phyloP scores from a whole-genome alignment of 2,113 vertebrate genomes.

The Xiphorhynchus elegans region DNA sequence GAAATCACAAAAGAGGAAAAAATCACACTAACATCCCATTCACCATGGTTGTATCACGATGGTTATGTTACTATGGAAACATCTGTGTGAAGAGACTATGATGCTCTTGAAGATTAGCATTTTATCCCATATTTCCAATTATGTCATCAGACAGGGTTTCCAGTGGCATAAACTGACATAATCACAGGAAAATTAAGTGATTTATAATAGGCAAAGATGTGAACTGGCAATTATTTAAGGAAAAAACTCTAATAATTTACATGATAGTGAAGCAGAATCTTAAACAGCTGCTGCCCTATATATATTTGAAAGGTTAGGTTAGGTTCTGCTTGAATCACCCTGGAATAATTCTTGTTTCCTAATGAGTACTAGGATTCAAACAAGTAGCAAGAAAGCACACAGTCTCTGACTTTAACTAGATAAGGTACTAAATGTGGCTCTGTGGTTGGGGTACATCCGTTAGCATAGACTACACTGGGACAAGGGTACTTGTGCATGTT shows the following conservation, averaged over 20 bases:
- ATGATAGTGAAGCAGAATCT: background rate
- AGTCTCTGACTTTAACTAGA: background rate
- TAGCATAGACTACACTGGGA: background rate
- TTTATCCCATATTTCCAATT: conserved; percentile 31
- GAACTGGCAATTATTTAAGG: background rate
- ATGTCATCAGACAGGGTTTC: conserved; percentile 11
- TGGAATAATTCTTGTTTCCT: background rate
- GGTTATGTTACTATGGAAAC: conserved; percentile 60
- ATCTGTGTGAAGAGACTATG: background rate
- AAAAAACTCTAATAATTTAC: background rate
- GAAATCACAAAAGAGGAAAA: background rate
- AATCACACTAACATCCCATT: background rate
- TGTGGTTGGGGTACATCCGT: rapidly evolving
- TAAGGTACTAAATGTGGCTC: background rate
- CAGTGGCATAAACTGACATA: background rate
- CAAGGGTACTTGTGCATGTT: background rate
- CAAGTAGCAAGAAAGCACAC: background rate
- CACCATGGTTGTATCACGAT: background rate
- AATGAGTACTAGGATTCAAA: background rate
- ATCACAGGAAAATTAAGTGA: background rate
- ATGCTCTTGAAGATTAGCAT: background rate
- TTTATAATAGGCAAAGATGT: background rate
- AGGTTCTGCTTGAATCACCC: background rate
- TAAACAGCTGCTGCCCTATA: background rate
- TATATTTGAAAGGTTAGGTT: background rate